phyloP scores from a whole-genome alignment of 1,140 invertebrate genomes.

The Alviniconcha marisindica region DNA sequence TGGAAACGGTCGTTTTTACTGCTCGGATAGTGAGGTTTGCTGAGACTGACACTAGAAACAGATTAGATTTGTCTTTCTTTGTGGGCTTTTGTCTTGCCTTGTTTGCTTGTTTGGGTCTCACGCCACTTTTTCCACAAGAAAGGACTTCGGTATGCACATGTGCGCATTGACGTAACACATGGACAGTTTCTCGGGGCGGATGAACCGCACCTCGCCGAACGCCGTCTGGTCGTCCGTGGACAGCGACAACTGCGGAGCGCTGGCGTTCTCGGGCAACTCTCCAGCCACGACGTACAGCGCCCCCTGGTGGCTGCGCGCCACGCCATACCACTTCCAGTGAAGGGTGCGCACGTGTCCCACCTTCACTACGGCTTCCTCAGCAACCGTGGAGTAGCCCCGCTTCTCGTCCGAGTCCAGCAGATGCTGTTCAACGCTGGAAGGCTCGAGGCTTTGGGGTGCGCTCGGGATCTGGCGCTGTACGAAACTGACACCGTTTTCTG shows the following conservation, averaged over 20 bases:
- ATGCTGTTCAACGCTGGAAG: background rate
- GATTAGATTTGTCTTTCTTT: too few species aligned
- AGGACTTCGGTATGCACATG: constrained; percentile 24
- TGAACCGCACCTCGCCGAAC: background rate
- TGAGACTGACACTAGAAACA: too few species aligned
- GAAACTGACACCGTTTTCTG: too few species aligned
- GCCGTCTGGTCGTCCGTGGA: background rate
- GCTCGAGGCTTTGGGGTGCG: too few species aligned
- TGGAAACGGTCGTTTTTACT: too few species aligned
- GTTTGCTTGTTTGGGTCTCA: too few species aligned
- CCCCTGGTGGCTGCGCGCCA: background rate
- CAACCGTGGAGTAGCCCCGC: background rate
- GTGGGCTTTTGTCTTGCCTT: too few species aligned
- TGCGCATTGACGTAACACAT: constrained; percentile 27
- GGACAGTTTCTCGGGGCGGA: constrained; percentile 12
- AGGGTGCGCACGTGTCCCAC: background rate
- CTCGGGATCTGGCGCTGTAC: too few species aligned
- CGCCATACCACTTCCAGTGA: constrained; percentile 35
- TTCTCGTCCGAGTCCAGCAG: too few species aligned
- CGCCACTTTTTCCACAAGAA: constrained; percentile 2
- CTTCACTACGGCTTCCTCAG: background rate
- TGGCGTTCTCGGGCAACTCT: background rate
- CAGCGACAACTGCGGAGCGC: background rate
- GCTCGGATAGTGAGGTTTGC: too few species aligned
- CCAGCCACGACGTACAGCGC: constrained; percentile 32